Base-by-base conservation (phyloP, 2,888 invertebrate genomes). In the Callimorpha dominula region DNA sequence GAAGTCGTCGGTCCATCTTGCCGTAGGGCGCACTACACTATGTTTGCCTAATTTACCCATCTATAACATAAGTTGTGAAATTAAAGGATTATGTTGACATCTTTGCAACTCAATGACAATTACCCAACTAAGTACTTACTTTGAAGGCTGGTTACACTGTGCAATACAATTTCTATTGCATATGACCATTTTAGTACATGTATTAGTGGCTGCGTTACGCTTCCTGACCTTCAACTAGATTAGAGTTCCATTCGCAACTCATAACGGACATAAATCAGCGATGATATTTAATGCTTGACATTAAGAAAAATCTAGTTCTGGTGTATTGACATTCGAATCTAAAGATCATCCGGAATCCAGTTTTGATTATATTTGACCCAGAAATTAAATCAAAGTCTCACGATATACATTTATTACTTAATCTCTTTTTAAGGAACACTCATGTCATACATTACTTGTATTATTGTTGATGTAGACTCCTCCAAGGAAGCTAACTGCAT, bases 161-260 rank as follows among this genome's bases (percentile, higher is more conserved):
- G 31, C 31, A 31, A 31, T 31, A 31, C 31, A 31, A 78, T 81
- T 76, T 81, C 67, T 63, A 57, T 67, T 62, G 43, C 68, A 75
- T 79, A 84, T 79, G 79, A 65, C 75, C 75, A 75, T 75, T 76
- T 64, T 42, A n/a, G 12, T 68, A 68, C 60, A 74, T 62, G 69
- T 67, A 72, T 46, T 69, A 52, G 52, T 42, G 42, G 54, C 70
- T 68, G 64, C 57, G 70, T 57, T 66, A 72, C 68, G 72, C 68
- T 82, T 82, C 83, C 83, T 74, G 72, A 71, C 83, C 78, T 78
- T 75, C 80, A 69, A 77, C 76, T 17, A 57, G 77, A 84, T 74
- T 65, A 40, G 66, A 11, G 78, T 71, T 72, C 66, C 31, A 31
- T 68, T 42, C 7, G 15, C 4, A 8, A 40, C n/a, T 8, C 5